Conservation (phyloP, 2,888 invertebrate genomes). For the Galeruca laticollis region DNA sequence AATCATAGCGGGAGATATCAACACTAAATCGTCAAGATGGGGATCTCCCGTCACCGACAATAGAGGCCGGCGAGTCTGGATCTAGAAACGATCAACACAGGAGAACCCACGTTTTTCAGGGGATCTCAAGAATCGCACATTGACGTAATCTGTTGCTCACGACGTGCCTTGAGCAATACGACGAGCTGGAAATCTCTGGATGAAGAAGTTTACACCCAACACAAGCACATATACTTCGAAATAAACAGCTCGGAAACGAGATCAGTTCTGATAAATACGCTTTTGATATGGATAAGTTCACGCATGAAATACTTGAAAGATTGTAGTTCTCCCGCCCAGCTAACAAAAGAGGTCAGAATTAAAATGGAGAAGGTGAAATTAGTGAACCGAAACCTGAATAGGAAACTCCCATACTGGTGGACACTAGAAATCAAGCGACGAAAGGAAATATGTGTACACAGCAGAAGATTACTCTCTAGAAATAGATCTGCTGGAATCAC, state of each 20-base stretch:
- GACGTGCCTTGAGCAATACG: background rate
- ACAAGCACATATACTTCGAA: conserved; percentile 13
- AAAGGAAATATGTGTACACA: conserved; percentile 11
- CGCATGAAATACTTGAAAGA: no score
- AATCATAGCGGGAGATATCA: conserved; percentile 24
- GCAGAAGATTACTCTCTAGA: conserved; percentile 5
- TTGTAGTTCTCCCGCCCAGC: no score
- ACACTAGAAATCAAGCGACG: conserved; percentile 18
- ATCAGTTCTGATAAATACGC: conserved; percentile 11
- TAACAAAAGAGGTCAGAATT: no score
- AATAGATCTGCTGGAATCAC: conserved; percentile 12
- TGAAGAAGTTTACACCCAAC: conserved; percentile 12
- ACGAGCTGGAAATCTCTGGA: conserved; percentile 9
- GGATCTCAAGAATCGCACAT: conserved; percentile 9
- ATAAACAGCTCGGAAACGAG: conserved; percentile 3
- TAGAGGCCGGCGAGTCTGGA: conserved; percentile 23
- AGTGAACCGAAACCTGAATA: background rate
- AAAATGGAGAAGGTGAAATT: no score
- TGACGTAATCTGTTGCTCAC: conserved; percentile 10
- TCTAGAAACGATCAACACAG: background rate
- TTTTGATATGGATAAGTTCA: conserved; percentile 2
- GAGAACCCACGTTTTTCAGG: conserved; percentile 18
- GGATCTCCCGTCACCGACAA: conserved; percentile 5
- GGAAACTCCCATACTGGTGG: conserved; percentile 35
- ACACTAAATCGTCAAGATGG: conserved; percentile 10